phyloP scores from a whole-genome alignment of 1,140 invertebrate genomes.

The Idris sp. region DNA sequence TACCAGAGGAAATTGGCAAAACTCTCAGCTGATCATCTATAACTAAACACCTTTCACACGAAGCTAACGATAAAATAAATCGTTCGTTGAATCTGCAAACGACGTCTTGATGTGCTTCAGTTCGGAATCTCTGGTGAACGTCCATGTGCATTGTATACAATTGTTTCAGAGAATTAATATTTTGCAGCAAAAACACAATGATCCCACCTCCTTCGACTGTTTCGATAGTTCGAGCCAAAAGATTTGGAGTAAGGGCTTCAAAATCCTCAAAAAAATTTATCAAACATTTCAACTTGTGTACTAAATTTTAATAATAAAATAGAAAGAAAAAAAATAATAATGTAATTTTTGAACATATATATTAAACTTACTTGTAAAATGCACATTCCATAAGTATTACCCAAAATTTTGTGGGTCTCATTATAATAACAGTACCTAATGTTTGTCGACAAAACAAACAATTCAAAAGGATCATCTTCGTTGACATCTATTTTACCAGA shows the following conservation, averaged over 20 bases:
- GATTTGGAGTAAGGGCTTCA: constrained; percentile 99
- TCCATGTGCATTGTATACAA: constrained; percentile 99
- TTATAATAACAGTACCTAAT: constrained; percentile 99
- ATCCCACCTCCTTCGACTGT: constrained; percentile 99
- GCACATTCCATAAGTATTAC: constrained; percentile 98
- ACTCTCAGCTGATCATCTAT: constrained; percentile 96
- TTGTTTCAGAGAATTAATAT: constrained; percentile 93
- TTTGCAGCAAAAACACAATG: constrained; percentile 92
- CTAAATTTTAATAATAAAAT: too few species aligned
- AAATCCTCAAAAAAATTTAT: too few species aligned
- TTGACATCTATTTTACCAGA: constrained; percentile 93
- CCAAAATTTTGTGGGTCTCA: constrained; percentile 98
- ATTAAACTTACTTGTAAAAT: constrained; percentile 87
- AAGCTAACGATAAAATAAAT: constrained; percentile 94
- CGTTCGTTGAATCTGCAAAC: constrained; percentile 98
- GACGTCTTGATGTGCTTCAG: constrained; percentile 95
- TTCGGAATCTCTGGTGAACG: constrained; percentile 95
- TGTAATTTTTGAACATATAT: too few species aligned
- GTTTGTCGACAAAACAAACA: constrained; percentile 96
- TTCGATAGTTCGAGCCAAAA: constrained; percentile 97
- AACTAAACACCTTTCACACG: constrained; percentile 92
- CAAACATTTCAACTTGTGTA: too few species aligned
- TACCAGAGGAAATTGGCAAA: constrained; percentile 94
- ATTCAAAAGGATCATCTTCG: constrained; percentile 98
- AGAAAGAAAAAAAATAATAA: too few species aligned